These are phyloP conservation scores for Cyanoderma ruficeps DNA, from an alignment of 2,113 vertebrate genomes.

Conservation along the genomic window DNA sequence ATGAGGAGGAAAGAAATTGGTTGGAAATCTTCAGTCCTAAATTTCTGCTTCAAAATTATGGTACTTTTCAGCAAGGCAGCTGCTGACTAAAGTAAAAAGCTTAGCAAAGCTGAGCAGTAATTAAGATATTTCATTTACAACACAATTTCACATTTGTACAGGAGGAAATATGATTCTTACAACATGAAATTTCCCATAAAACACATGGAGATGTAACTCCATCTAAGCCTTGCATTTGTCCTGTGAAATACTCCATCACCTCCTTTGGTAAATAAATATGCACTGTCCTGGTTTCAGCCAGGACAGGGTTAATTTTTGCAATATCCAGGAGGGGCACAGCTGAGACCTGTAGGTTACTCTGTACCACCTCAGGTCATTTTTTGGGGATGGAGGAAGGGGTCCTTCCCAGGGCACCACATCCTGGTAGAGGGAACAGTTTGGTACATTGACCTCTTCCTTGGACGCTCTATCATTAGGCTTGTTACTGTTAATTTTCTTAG, in stretches of 20 bases:
- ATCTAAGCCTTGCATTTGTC: background rate
- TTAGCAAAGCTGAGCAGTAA: conserved; percentile 13
- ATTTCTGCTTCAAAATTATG: conserved; percentile 18
- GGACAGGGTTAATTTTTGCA: background rate
- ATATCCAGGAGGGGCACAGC: background rate
- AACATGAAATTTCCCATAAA: background rate
- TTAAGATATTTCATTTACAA: conserved; percentile 52
- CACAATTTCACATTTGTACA: background rate
- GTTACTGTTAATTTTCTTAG: background rate
- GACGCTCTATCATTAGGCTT: background rate
- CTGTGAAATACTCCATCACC: background rate
- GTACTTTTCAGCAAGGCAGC: conserved; percentile 21
- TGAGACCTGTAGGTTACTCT: background rate
- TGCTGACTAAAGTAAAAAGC: background rate
- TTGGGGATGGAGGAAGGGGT: background rate
- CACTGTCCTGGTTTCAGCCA: background rate
- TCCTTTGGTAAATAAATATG: background rate
- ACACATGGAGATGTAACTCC: background rate
- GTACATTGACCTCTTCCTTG: background rate
- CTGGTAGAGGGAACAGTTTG: background rate
- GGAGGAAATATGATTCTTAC: background rate
- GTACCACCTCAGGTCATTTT: background rate
- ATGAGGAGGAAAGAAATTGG: background rate
- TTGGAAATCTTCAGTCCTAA: background rate
- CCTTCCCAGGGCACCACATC: no score